Percentiles rank a stretch among this genome's conserved stretches.
Evolutionary conservation across 2,888 invertebrate species (phyloP).

Genomic region (Hololepta plana): DNA sequence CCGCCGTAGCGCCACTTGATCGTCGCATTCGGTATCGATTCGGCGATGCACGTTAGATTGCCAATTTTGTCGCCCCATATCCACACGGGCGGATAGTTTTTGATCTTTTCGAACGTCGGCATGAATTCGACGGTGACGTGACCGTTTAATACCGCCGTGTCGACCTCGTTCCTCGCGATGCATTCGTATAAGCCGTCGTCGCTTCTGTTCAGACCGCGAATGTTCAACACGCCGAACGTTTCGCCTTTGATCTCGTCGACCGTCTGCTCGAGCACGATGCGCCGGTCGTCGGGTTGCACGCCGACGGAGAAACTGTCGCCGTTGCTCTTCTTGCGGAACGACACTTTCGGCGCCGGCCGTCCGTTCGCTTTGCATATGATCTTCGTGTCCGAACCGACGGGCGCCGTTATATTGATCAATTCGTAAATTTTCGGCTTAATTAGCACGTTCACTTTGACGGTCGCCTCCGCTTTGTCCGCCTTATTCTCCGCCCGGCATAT

Average conservation of each 20-base stretch:
- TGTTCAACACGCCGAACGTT: constrained; percentile 46
- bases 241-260: constrained; percentile 35
- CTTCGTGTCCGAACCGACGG: constrained; percentile 41
- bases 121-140: constrained; percentile 69
- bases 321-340: constrained; percentile 59
- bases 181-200: constrained; percentile 86
- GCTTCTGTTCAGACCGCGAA: constrained; percentile 42
- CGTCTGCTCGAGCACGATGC: constrained; percentile 43
- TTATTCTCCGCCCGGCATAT: constrained; percentile 65
- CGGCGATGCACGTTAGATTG: constrained; percentile 77
- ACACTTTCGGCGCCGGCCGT: constrained; percentile 59
- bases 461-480: constrained; percentile 52
- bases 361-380: constrained; percentile 65
- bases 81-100: constrained; percentile 55
- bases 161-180: constrained; percentile 64
- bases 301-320: constrained; percentile 42
- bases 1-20: constrained; percentile 58
- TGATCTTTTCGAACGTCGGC: constrained; percentile 58
- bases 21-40: constrained; percentile 76
- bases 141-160: constrained; percentile 49
- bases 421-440: constrained; percentile 69
- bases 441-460: constrained; percentile 50
- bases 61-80: constrained; percentile 67
- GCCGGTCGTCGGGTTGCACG: constrained; percentile 41
- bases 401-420: constrained; percentile 50